Base-by-base conservation (phyloP, 2,888 invertebrate genomes). In the Camptogramma bilineatum region DNA sequence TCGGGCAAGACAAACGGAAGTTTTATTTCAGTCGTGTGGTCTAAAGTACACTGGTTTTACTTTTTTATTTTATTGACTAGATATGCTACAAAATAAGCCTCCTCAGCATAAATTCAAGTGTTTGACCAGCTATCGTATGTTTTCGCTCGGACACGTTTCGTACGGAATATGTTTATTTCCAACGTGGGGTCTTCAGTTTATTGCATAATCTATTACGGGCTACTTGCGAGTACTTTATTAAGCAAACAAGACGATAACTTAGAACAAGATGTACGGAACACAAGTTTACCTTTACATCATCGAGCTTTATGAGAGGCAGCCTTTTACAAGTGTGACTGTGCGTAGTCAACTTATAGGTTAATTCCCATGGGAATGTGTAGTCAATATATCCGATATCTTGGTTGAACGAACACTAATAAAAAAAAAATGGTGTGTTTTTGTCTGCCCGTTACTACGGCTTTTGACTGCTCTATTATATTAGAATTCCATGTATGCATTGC, bases 91-190 rank as follows among this genome's bases (percentile, higher is more conserved):
- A 34, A 52, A 34, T 52, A 52, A 18, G 4, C 34, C 19, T 34
- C 34, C 17, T 18, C 7, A 9, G 18, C n/a, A 39, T 19, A 52
- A 34, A 17, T 28, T 28, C 16, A 42, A 44, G 48, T 44, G 56
- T 48, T 48, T 47, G 50, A 39, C 31, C 42, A 44, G 56, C 56
- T 53, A 64, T 64, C 48, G 52, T 51, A 57, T 61, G 61, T 65
- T 65, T 65, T 59, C 39, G 48, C 52, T 42, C 28, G 9, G 53
- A 61, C 61, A 47, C 44, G 53, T 50, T 28, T 53, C 31, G 51
- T 54, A 52, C 24, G 39, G n/a, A 24, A 57, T 50, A n/a, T 58
- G 54, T 62, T 62, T 55, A 61, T 62, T 16, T 51, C 54, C 52
- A 39, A 52, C 52, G 56, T 31, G 64, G 46, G 48, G 19, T 51